Conservation (phyloP, 2,113 vertebrate genomes). For the Bucco capensis region DNA sequence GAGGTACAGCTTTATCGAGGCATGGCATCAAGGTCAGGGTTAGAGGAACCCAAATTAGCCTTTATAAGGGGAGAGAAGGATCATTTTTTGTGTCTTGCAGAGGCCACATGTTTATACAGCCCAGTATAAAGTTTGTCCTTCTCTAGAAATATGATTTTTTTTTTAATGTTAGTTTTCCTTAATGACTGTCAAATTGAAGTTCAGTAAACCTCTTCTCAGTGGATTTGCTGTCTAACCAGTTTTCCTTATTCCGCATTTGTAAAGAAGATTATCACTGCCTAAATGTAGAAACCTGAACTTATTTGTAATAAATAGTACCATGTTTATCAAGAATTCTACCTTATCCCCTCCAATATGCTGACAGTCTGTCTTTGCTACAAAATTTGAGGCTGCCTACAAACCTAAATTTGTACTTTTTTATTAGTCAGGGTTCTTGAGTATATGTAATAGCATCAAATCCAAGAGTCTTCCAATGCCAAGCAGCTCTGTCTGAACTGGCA, state of each 20-base stretch:
- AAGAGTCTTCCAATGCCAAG: not conserved
- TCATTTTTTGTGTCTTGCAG: not conserved
- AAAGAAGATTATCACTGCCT: not conserved
- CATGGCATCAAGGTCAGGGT: not conserved
- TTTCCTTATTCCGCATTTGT: not conserved
- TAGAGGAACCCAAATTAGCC: not conserved
- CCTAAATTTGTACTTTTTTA: not conserved
- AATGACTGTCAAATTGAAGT: not conserved
- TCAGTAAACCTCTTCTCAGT: not conserved
- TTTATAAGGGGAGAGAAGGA: not conserved
- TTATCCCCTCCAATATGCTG: not conserved
- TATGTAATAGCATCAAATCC: not conserved
- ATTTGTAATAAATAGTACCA: not conserved
- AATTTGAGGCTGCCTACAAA: not conserved
- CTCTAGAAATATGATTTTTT: not conserved
- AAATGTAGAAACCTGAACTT: not conserved
- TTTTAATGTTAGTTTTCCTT: not conserved
- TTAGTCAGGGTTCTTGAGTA: not conserved
- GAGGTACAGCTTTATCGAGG: not conserved
- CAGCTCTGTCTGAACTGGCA: not conserved
- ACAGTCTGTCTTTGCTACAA: not conserved
- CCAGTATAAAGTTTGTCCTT: not conserved
- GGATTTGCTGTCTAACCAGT: not conserved
- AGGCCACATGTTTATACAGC: not conserved
- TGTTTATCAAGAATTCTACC: not conserved